Percentiles rank a stretch among this genome's conserved stretches.
Conservation (phyloP, 2,113 vertebrate species). For the Peromyscus leucopus region DNA sequence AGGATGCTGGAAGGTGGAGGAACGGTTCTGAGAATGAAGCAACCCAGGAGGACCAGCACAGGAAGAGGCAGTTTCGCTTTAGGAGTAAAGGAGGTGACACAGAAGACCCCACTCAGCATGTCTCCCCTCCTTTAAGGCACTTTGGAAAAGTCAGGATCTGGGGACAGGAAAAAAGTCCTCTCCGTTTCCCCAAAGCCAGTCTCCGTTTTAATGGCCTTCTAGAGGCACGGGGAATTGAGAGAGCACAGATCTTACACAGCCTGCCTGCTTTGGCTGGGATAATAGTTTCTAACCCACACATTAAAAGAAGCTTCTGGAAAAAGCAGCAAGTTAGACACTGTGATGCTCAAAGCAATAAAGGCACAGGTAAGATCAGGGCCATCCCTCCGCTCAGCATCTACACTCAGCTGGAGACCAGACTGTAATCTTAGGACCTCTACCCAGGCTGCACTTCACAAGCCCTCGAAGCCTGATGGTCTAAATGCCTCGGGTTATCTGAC, state of each 20-base stretch:
- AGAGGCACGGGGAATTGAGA: neutral
- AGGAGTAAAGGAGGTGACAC: conserved; percentile 46
- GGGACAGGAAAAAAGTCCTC: conserved; percentile 44
- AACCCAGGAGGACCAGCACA: conserved; percentile 9
- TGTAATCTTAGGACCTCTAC: neutral
- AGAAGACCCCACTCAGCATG: conserved; percentile 53
- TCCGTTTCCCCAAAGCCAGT: neutral
- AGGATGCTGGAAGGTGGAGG: conserved; percentile 22
- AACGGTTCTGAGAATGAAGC: conserved; percentile 49
- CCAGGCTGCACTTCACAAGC: neutral
- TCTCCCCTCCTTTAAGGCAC: conserved; percentile 83
- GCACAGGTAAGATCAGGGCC: conserved; percentile 39
- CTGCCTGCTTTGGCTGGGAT: conserved; percentile 59
- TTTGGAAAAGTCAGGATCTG: conserved; percentile 68
- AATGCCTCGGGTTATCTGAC: neutral
- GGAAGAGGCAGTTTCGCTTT: neutral
- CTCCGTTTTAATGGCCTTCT: conserved; percentile 29
- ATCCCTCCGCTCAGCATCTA: neutral
- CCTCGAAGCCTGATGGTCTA: neutral
- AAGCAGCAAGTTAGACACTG: conserved; percentile 43
- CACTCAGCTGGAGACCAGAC: neutral
- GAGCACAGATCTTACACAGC: conserved; percentile 52
- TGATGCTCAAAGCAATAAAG: conserved; percentile 16
- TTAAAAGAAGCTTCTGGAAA: conserved; percentile 38
- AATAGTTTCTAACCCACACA: conserved; percentile 52